phyloP scores from a whole-genome alignment of 2,113 vertebrate species.

The Pluvianellus socialis region DNA sequence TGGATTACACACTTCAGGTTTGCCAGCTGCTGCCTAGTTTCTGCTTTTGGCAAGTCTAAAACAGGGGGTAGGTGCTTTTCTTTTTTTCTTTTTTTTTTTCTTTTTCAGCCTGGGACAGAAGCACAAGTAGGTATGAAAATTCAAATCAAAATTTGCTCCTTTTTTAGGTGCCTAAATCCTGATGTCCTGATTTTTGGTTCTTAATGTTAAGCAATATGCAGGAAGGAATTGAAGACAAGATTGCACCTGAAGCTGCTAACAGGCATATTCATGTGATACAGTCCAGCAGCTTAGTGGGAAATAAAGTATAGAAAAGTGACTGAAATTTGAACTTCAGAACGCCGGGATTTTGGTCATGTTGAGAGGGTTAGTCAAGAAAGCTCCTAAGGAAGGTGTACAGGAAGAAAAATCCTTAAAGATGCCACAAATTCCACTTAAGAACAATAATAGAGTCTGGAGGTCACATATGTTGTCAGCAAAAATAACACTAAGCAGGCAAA shows the following conservation, averaged over 20 bases:
- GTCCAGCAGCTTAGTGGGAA: background rate
- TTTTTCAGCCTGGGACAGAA: background rate
- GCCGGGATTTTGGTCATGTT: background rate
- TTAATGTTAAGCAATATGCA: background rate
- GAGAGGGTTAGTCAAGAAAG: background rate
- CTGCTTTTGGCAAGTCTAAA: background rate
- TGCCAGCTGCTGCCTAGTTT: background rate
- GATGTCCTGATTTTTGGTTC: background rate
- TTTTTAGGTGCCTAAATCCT: background rate
- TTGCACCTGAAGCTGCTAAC: background rate
- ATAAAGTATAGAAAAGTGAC: background rate
- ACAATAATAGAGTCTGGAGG: background rate
- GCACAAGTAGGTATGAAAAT: background rate
- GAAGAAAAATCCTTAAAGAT: background rate
- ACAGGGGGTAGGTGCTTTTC: background rate
- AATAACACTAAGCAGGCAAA: background rate
- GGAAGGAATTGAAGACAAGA: background rate
- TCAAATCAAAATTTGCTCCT: background rate
- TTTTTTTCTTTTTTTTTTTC: background rate
- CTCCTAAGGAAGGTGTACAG: background rate
- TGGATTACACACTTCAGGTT: background rate
- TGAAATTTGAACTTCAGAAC: background rate
- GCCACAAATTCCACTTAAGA: background rate
- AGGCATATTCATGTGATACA: background rate
- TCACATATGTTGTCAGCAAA: background rate